Evolutionary conservation across 2,797 vertebrate species (phyloP).

Genomic region (Rhinophrynus dorsalis): DNA sequence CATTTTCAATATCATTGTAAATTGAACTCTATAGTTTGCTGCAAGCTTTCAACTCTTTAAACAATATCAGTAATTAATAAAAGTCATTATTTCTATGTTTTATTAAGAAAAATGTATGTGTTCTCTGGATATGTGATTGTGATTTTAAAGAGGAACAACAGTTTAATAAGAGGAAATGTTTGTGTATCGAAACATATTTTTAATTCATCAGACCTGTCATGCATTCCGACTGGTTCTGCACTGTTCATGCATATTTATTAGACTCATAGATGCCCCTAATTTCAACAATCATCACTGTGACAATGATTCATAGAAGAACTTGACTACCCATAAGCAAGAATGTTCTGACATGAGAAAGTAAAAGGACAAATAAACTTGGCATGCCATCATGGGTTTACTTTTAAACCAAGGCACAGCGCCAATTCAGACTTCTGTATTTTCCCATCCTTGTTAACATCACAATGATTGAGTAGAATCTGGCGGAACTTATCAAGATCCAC

Average conservation of each 20-base stretch:
- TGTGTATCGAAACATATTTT: not conserved
- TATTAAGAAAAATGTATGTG: not conserved
- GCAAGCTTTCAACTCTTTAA: not conserved
- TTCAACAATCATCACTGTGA: not conserved
- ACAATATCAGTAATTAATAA: not conserved
- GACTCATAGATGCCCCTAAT: not conserved
- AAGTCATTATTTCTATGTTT: not conserved
- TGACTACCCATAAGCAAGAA: conserved; percentile 41
- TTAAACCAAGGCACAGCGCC: conserved; percentile 89
- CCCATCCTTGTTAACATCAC: conserved; percentile 90
- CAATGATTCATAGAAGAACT: conserved; percentile 48
- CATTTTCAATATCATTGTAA: not conserved
- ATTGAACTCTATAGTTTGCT: not conserved
- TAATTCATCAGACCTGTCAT: not conserved
- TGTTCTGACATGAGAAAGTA: conserved; percentile 43
- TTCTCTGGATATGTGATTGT: not conserved
- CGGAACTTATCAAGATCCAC: conserved; percentile 88
- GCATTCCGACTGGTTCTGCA: not conserved
- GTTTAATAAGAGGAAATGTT: not conserved
- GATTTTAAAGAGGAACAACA: conserved; percentile 9
- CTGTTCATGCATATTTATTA: conserved; percentile 5
- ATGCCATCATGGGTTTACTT: conserved; percentile 63
- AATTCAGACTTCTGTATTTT: conserved; percentile 95
- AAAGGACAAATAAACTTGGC: not conserved
- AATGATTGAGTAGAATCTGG: conserved; percentile 82